Conservation (phyloP, 2,113 vertebrate species). For the Proteles cristata region DNA sequence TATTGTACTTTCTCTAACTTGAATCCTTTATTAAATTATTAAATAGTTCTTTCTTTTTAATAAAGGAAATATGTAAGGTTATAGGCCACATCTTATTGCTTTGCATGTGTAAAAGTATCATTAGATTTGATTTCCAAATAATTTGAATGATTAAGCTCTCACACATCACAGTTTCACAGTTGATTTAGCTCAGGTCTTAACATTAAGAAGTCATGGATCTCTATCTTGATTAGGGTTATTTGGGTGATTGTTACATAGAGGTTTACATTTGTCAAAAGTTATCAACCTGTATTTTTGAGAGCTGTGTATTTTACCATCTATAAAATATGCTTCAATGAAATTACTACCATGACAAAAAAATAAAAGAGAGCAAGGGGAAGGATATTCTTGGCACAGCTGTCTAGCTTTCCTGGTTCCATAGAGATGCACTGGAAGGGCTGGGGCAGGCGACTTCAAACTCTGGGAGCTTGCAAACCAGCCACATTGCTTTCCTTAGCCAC, state of each 20-base stretch:
- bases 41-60: background rate
- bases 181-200: background rate
- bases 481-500: background rate
- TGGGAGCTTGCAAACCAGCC: background rate
- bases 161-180: background rate
- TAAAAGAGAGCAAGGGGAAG: background rate
- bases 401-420: background rate
- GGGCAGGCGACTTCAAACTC: background rate
- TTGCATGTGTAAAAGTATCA: background rate
- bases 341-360: slow-evolving; percentile 20
- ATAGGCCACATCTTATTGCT: background rate
- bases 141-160: background rate
- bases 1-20: background rate
- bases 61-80: background rate
- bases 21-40: slow-evolving; percentile 4
- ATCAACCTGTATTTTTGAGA: background rate
- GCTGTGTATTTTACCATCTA: background rate
- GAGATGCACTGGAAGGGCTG: background rate
- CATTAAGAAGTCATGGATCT: background rate
- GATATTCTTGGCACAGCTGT: background rate
- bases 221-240: slow-evolving; percentile 11
- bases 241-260: background rate
- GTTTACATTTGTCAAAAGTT: slow-evolving; percentile 18
- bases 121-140: slow-evolving; percentile 40
- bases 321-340: background rate